Evolutionary conservation across 2,797 vertebrate genomes (phyloP), one percentile per base, ranked within the genome.

Genomic region (Harpagifer antarcticus): DNA sequence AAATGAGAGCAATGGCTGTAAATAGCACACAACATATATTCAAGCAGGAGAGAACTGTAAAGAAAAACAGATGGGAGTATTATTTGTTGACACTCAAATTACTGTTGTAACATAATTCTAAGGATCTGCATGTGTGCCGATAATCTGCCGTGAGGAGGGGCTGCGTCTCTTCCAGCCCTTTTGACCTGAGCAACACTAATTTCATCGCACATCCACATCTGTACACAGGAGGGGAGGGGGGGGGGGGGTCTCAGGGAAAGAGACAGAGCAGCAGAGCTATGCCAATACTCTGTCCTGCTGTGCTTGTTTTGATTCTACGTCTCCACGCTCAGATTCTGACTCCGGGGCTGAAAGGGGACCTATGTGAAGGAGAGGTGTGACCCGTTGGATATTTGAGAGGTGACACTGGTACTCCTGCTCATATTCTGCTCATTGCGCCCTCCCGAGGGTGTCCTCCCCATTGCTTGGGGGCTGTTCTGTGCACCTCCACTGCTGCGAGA

Each of bases 321-420:
- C 68, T 74, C 72, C 57, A 63, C 17, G 16, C 63, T 83, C 56
- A 69, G 64, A 77, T 74, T 76, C 49, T 55, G 68, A 72, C 81
- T 76, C 81, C 61, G 9, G 57, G 53, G 70, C 72, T 50, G 58
- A 68, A 10, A 16, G 58, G 47, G 70, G 86, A 91, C 93, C 93
- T 98, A 99, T 96, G 98, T 99, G 89, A 97, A 99, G 95, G 98
- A 99, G 94, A 99, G 96, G 91, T 99, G 98, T 86, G 98, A 99
- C 95, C 98, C 98, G 89, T 99, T 99, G 91, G 98, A 99, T 95
- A 99, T 98, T 86, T 99, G 98, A 93, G 98, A 99, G 92, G 97
- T 97, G 95, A 99, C 98, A 94, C 98, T 99, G 94, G 97, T 96
- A 92, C 98, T 99, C 95, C 98, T 97, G 95, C 97, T 98, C 98